phyloP scores from a whole-genome alignment of 2,888 invertebrate genomes.

The Drosophila formosana region DNA sequence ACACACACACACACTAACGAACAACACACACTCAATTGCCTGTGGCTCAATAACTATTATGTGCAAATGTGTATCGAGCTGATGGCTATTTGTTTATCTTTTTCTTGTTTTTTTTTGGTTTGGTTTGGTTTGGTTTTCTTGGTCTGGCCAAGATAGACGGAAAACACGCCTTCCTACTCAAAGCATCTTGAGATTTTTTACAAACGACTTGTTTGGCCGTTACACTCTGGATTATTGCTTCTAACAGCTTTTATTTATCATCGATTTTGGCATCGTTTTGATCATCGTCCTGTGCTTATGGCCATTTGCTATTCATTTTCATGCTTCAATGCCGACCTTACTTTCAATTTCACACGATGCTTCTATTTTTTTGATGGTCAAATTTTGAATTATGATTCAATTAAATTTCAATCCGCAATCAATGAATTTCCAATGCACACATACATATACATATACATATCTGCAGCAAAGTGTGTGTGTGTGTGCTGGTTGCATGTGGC shows the following conservation, averaged over 20 bases:
- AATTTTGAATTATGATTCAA: conserved; percentile 69
- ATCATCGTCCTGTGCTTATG: conserved; percentile 23
- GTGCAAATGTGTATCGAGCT: conserved; percentile 56
- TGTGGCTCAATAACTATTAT: conserved; percentile 51
- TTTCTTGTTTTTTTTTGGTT: conserved; percentile 14
- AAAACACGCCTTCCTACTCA: conserved; percentile 5
- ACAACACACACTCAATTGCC: conserved; percentile 5
- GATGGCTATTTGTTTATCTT: conserved; percentile 58
- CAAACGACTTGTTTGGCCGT: conserved; percentile 61
- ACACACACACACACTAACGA: neutral
- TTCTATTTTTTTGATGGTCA: neutral
- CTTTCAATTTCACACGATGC: conserved; percentile 39
- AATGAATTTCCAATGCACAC: conserved; percentile 59
- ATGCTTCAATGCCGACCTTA: conserved; percentile 43
- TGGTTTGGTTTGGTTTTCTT: neutral
- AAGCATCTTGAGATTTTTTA: conserved; percentile 36
- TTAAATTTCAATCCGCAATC: conserved; percentile 76
- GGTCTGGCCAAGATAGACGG: neutral
- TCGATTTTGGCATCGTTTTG: conserved; percentile 66
- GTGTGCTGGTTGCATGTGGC: conserved; percentile 50
- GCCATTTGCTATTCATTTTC: conserved; percentile 43
- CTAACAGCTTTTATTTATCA: conserved; percentile 75
- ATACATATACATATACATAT: conserved; percentile 30
- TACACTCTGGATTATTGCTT: conserved; percentile 70
- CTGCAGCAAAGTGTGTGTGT: conserved; percentile 11